phyloP scores from a whole-genome alignment of 2,113 vertebrate species.

The Leucosticte australis region DNA sequence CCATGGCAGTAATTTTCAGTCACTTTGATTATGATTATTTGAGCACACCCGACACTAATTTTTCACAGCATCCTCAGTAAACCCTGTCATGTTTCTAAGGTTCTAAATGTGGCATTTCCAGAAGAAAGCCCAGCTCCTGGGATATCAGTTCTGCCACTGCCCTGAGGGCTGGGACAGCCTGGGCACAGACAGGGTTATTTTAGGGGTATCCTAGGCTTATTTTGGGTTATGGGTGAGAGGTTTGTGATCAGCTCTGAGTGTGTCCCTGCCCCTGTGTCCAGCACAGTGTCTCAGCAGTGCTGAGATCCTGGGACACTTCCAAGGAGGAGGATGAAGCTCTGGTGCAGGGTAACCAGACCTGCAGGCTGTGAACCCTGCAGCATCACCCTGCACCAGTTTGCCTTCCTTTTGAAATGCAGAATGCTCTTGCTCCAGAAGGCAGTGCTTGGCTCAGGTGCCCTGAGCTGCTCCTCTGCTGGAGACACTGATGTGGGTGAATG shows the following conservation, averaged over 20 bases:
- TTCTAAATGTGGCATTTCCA: not conserved
- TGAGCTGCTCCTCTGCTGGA: not conserved
- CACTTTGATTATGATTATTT: not conserved
- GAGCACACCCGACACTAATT: not conserved
- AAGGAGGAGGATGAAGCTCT: fast-evolving
- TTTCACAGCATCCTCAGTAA: not conserved
- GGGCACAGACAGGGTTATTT: fast-evolving
- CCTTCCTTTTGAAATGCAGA: not conserved
- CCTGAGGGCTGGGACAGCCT: not conserved
- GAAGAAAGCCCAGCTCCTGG: not conserved
- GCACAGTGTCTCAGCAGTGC: not conserved
- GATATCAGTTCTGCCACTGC: not conserved
- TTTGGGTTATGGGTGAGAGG: not conserved
- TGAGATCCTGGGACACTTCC: not conserved
- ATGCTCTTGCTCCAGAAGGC: not conserved
- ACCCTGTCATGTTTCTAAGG: not conserved
- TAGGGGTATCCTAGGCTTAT: not conserved
- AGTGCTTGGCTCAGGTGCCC: not conserved
- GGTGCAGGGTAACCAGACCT: not conserved
- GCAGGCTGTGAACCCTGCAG: not conserved
- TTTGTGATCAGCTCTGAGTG: not conserved
- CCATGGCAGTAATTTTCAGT: not conserved
- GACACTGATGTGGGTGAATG: not conserved
- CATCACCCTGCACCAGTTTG: fast-evolving
- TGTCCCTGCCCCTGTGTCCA: not conserved